Evolutionary conservation across 2,888 invertebrate species (phyloP).

Genomic region (Oxystoma pomonae): DNA sequence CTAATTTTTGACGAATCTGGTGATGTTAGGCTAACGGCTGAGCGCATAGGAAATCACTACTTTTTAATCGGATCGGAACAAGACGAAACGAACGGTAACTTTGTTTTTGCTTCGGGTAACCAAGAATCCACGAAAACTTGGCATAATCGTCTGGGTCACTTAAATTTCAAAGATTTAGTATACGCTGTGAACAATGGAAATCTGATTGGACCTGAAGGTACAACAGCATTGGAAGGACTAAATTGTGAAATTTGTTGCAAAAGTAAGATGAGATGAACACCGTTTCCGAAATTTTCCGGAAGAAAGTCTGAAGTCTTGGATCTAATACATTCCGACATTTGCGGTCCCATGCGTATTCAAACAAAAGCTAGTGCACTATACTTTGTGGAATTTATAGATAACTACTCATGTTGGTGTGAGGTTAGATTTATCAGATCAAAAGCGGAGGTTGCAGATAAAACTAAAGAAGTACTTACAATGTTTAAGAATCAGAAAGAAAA

Average conservation of each 20-base stretch:
- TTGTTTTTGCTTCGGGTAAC: neutral
- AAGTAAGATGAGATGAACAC: constrained; percentile 9
- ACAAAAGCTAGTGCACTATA: constrained; percentile 24
- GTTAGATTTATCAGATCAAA: constrained; percentile 29
- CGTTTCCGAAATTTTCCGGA: constrained; percentile 8
- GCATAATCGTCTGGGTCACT: neutral
- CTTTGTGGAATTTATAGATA: constrained; percentile 31
- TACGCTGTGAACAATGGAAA: too few relatives aligned
- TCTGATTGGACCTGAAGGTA: neutral
- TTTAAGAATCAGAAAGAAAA: constrained; percentile 27
- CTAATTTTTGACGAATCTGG: constrained; percentile 10
- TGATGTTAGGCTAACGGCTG: constrained; percentile 12
- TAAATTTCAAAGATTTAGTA: constrained; percentile 3
- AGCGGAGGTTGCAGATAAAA: constrained; percentile 23
- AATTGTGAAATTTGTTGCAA: constrained; percentile 7
- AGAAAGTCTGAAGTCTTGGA: constrained; percentile 8
- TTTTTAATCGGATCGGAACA: constrained; percentile 6
- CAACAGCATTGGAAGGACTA: neutral
- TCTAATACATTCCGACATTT: constrained; percentile 16
- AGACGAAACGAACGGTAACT: neutral
- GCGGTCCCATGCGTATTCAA: constrained; percentile 18
- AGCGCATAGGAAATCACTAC: constrained; percentile 15
- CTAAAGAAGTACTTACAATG: constrained; percentile 21
- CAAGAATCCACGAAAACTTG: neutral
- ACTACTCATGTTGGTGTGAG: constrained; percentile 26